Evolutionary conservation across 2,113 vertebrate species (phyloP), one percentile per base, ranked within the genome.

Genomic region (Trogon melanurus): DNA sequence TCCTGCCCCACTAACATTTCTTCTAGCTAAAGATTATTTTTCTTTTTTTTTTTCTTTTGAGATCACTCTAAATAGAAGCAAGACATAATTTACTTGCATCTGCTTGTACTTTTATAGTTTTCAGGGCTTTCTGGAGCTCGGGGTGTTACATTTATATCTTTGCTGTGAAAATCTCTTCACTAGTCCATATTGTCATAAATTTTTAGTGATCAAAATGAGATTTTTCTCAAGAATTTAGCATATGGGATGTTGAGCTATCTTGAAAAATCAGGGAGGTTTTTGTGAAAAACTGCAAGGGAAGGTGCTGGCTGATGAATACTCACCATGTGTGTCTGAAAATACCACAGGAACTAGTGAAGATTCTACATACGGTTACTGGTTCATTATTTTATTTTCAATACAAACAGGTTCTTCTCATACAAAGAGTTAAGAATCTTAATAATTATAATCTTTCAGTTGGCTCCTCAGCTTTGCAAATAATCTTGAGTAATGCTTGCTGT

Each of bases 171-270:
- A 90, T 71, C 30, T 94, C 53, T 74, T 88, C 69, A 64, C 61
- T 86, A 48, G 64, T 81, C 91, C 95, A 93, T 94, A 94, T 92
- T 96, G 92, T 85, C 93, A 94, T 92, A 92, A 94, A 92, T 96
- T 90, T 89, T 87, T 86, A 94, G 90, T 85, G 87, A 91, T 94
- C 48, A 61, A 85, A 85, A 91, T 84, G 76, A 89, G 92, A 53
- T 85, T 89, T 94, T 95, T 93, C 45, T 92, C n/a, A 81, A 84
- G 76, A 85, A 61, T 71, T 87, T 81, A 81, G 83, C 93, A 96
- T 90, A 88, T 91, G 90, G 92, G 25, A 69, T 93, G 88, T 85
- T 13, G 16, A 94, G 48, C 48, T 90, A 22, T 93, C 92, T 57
- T 60, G 66, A 92, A 94, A 93, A 88, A 85, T 75, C 65, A 36